Evolutionary conservation across 2,113 vertebrate species (phyloP).

Genomic region (Syngnathoides biaculeatus): DNA sequence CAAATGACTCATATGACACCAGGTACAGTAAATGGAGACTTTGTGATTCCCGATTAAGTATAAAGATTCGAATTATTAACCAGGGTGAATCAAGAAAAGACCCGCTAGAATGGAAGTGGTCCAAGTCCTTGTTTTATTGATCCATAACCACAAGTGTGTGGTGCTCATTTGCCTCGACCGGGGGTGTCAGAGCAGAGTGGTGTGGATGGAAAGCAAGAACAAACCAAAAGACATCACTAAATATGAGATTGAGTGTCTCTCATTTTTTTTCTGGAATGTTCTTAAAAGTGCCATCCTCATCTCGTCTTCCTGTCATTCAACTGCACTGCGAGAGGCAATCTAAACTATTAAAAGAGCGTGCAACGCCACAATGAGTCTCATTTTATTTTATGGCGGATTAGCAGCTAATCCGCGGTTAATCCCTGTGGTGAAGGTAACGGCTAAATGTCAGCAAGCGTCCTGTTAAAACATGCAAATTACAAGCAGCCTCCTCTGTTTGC

Average conservation of each 20-base stretch:
- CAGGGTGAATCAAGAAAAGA: no score
- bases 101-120: neutral
- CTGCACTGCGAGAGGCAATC: slow-evolving; percentile 28
- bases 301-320: slow-evolving; percentile 26
- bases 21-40: neutral
- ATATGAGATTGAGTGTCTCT: neutral
- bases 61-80: neutral
- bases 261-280: neutral
- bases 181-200: neutral
- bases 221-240: neutral
- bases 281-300: neutral
- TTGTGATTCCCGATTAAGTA: neutral
- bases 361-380: slow-evolving; percentile 46
- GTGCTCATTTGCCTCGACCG: neutral
- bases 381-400: slow-evolving; percentile 62
- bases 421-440: slow-evolving; percentile 55
- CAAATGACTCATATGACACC: neutral
- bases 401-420: slow-evolving; percentile 58
- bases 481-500: slow-evolving; percentile 39
- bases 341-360: slow-evolving; percentile 54
- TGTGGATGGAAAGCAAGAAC: neutral
- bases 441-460: slow-evolving; percentile 53
- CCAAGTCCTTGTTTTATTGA: neutral
- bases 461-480: slow-evolving; percentile 64
- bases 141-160: neutral